Base-by-base conservation (phyloP, 2,113 vertebrate genomes). In the Seriola rivoliana region DNA sequence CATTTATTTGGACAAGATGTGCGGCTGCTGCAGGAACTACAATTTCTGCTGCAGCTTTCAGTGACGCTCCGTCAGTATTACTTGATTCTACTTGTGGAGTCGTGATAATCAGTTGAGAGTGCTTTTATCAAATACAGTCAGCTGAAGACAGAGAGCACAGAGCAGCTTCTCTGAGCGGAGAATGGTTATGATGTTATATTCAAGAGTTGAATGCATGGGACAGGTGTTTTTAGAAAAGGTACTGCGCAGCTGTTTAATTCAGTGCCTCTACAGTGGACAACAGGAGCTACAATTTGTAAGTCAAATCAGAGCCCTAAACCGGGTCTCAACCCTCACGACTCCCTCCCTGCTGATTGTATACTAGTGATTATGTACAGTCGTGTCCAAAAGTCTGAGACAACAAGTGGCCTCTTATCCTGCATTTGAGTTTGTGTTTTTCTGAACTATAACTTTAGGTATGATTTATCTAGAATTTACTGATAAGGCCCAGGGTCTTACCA, bases 231-330 rank as follows among this genome's bases (percentile, higher is more conserved):
- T 11, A 21, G 25, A 65, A 58, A 71, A 42, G 25, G 2, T 4
- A 50, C 58, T 32, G 5, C 19, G 29, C 34, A 36, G 70, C 42
- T 55, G 3, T 54, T 65, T 79, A 58, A 74, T 69, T 55, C 36
- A 14, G n/a, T 34, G 50, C 25, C 23, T 84, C 42, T 66, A 9
- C 55, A 59, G 57, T 36, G 63, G 6, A 62, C 48, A 14, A 46
- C 59, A 54, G 29, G 54, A 11, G 32, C 8, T 38, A 46, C 3
- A 48, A 93, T 88, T 89, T 77, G 75, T 59, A 83, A 81, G 62
- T 89, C 62, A 50, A 80, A 72, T 78, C 13, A 77, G 36, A 32
- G 1, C 12, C 54, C 17, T 13, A n/a, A 75, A 88, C 36, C 14
- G 7, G 21, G 59, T 32, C 42, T 78, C 19, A 58, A 5, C 8